These are phyloP conservation scores for Heliocidaris erythrogramma DNA, from an alignment of 35 echinoderm and acorn worm species.

Conservation along the genomic window DNA sequence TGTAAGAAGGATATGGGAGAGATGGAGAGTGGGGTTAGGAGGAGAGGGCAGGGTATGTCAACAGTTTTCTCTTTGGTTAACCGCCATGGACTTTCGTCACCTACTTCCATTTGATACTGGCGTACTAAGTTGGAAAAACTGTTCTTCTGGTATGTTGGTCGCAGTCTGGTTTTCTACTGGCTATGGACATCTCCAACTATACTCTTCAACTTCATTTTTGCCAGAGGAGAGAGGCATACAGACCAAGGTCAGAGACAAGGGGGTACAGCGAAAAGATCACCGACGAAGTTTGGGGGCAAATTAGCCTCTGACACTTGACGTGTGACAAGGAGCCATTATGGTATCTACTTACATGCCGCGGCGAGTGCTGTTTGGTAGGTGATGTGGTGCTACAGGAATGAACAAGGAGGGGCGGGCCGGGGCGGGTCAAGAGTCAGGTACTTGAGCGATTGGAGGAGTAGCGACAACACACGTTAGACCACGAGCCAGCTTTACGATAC, in stretches of 20 bases:
- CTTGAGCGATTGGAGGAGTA: not conserved
- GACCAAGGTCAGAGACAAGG: constrained; percentile 46
- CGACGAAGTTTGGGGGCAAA: constrained; percentile 50
- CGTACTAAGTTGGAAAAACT: not conserved
- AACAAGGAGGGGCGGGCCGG: constrained; percentile 36
- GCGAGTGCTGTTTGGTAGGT: constrained; percentile 23
- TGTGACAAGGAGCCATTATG: constrained; percentile 52
- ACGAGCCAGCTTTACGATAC: constrained; percentile 38
- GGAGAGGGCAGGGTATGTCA: constrained; percentile 21
- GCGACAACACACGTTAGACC: constrained; percentile 33
- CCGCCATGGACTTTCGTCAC: constrained; percentile 39
- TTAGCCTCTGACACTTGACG: constrained; percentile 51
- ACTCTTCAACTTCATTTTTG: constrained; percentile 17
- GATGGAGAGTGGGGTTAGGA: constrained; percentile 28
- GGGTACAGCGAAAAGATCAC: constrained; percentile 31
- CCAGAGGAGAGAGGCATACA: not conserved
- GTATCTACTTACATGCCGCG: constrained; percentile 53
- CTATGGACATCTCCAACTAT: not conserved
- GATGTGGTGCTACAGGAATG: not conserved
- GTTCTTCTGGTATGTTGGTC: not conserved
- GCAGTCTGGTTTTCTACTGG: not conserved
- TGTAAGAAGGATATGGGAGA: not conserved
- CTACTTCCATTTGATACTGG: not conserved
- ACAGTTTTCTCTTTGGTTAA: constrained; percentile 44
- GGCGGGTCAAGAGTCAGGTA: constrained; percentile 50